Conservation (phyloP, 2,888 invertebrate genomes). For the Cerceris ruficornis region DNA sequence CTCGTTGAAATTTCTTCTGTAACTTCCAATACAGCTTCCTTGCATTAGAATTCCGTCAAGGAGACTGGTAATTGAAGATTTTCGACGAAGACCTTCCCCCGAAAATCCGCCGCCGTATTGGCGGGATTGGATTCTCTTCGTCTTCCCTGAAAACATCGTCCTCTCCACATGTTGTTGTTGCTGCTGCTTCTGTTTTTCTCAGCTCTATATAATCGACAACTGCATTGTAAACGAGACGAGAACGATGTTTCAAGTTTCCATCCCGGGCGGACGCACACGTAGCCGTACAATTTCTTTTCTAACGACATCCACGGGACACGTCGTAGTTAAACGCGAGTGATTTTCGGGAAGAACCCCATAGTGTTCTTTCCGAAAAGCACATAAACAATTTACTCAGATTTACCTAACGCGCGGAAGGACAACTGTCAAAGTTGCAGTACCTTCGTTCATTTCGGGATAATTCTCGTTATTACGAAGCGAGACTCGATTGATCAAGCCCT, state of each 20-base stretch:
- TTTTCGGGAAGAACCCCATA: slow-evolving; percentile 32
- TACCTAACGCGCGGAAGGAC: slow-evolving; percentile 40
- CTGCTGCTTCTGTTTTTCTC: background rate
- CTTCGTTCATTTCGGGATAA: slow-evolving; percentile 7
- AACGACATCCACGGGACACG: slow-evolving; percentile 51
- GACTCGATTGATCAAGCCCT: slow-evolving; percentile 17
- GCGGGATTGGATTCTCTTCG: slow-evolving; percentile 34
- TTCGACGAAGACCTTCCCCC: slow-evolving; percentile 57
- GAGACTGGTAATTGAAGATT: slow-evolving; percentile 44
- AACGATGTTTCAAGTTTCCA: slow-evolving; percentile 51
- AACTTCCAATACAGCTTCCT: slow-evolving; percentile 20
- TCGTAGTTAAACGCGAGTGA: slow-evolving; percentile 43
- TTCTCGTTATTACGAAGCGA: slow-evolving; percentile 6
- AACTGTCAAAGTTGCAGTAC: slow-evolving; percentile 21
- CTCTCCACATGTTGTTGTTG: too few relatives aligned
- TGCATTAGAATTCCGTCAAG: slow-evolving; percentile 13
- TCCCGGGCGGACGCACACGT: slow-evolving; percentile 68
- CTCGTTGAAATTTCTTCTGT: slow-evolving; percentile 68
- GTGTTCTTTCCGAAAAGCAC: slow-evolving; percentile 44
- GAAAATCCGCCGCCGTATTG: slow-evolving; percentile 34
- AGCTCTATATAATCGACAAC: slow-evolving; percentile 5
- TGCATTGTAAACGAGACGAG: slow-evolving; percentile 27
- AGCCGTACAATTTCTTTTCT: slow-evolving; percentile 55
- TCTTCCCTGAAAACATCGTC: slow-evolving; percentile 31
- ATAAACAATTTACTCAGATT: slow-evolving; percentile 50